Conservation (phyloP, 2,797 vertebrate genomes). For the Notamacropus eugenii region DNA sequence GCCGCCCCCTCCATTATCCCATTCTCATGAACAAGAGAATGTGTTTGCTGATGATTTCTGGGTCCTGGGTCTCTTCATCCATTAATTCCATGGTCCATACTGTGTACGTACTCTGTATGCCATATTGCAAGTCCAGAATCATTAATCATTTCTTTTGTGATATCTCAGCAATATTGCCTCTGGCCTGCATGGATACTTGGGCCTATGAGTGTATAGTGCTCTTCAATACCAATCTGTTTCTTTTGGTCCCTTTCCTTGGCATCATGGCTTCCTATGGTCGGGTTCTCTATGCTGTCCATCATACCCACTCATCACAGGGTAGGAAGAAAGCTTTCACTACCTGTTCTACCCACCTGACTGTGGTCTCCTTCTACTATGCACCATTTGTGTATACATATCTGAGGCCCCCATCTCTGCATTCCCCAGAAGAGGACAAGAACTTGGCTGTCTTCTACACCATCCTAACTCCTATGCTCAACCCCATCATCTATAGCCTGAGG, state of each 20-base stretch:
- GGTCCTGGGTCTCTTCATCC: slow-evolving; percentile 47
- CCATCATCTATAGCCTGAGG: slow-evolving; percentile 65
- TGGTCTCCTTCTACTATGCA: slow-evolving; percentile 63
- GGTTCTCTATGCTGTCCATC: slow-evolving; percentile 34
- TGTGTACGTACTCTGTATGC: not conserved
- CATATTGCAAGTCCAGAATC: slow-evolving; percentile 26
- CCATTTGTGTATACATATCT: slow-evolving; percentile 63
- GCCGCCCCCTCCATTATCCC: slow-evolving; percentile 39
- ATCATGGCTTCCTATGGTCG: slow-evolving; percentile 53
- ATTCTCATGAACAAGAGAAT: slow-evolving; percentile 35
- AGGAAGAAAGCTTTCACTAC: slow-evolving; percentile 50
- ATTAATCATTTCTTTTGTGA: slow-evolving; percentile 61
- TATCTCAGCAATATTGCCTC: slow-evolving; percentile 34
- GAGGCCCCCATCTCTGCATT: not conserved
- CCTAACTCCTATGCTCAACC: slow-evolving; percentile 67
- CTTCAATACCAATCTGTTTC: slow-evolving; percentile 46
- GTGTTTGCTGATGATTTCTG: not conserved
- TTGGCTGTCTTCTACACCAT: slow-evolving; percentile 56
- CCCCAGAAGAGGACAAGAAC: slow-evolving; percentile 30
- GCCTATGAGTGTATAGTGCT: slow-evolving; percentile 52
- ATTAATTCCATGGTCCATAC: slow-evolving; percentile 14
- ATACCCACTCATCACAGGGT: not conserved
- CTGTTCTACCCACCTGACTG: slow-evolving; percentile 53
- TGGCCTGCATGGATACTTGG: slow-evolving; percentile 38
- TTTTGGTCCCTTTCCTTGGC: slow-evolving; percentile 42